Evolutionary conservation across 2,113 vertebrate species (phyloP), one percentile per base, ranked within the genome.

Genomic region (Sphaerodactylus townsendi): DNA sequence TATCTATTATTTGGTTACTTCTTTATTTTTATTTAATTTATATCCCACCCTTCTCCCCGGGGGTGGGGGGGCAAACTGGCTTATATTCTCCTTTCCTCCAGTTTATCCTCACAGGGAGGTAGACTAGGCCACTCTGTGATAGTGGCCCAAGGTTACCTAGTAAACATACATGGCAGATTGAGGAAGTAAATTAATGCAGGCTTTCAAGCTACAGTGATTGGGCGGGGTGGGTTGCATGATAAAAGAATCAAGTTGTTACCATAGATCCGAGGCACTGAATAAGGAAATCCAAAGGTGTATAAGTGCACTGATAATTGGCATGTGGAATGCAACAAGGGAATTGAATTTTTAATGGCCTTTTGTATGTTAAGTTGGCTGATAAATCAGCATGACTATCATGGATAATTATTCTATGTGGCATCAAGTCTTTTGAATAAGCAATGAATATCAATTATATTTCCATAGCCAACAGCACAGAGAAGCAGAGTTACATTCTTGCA

Each of bases 271-370:
- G 19, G 10, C 21, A 74, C 19, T 35, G 70, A 74, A 82, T 33
- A 65, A 82, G 70, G 53, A 56, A 62, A 74, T 74, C 56, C 41
- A 10, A 72, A 82, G 41, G n/a, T 39, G 73, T 82, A 53, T 41
- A 84, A 84, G 64, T 5, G 39, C 35, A 56, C 64, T 77, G 73
- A 37, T 21, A 69, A 77, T 84, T 84, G 77, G 35, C 44, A 77
- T 83, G 77, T 69, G 65, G 73, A 83, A 69, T 69, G 46, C 46
- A 65, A 46, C 44, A 68, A 69, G 33, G 62, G 62, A 77, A 83
- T 56, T 83, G 64, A 44, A 77, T 84, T 77, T 84, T 84, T 69
- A 84, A 77, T 69, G 77, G 73, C 64, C 25, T 39, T 84, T 84
- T 59, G 17, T 41, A 48, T 69, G 76, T 69, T 76, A 66, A 56